Base-by-base conservation (phyloP, 2,888 invertebrate genomes). In the Argynnis bischoffii region DNA sequence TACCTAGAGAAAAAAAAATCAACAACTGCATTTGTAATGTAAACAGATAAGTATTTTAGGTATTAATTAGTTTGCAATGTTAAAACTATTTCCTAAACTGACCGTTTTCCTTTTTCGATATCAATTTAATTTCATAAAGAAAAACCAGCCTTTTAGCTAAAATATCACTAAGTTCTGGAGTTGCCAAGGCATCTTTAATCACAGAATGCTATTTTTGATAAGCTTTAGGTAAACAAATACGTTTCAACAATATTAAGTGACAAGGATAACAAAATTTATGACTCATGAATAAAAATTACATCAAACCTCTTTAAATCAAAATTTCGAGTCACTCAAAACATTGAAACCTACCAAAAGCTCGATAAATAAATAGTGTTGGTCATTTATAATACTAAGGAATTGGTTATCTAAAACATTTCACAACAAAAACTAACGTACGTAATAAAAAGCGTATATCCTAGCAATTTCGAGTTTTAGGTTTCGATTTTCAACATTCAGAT, bases 171-270 rank as follows among this genome's bases (percentile, higher is more conserved):
- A 67, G 51, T 50, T 73, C 75, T 79, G 79, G 81, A 84, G 83
- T 85, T 84, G 83, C 87, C 84, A 89, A 88, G 84, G 85, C 86
- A 84, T 87, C 78, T 76, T 78, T 76, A 81, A 90, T 90, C 89
- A 89, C 89, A 90, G 88, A 84, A 85, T 78, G 84, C 85, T 83
- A 82, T 85, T 83, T 79, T 77, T 76, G 77, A 80, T 76, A 81
- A 76, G 65, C 72, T 67, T 69, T 64, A 65, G 35, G 35, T 41
- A 72, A 69, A 46, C 65, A 66, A 71, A 69, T 63, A 73, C 11
- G 55, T 57, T 59, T 70, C 46, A 64, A 71, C 54, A 57, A 63
- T 59, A 64, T 51, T 46, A 66, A 55, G 73, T 75, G 77, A 79
- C 77, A 74, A 74, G 66, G 21, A 65, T 57, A 77, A 70, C 67